Conservation (phyloP, 2,888 invertebrate genomes). For the Ashinkailepas kermadecensis region DNA sequence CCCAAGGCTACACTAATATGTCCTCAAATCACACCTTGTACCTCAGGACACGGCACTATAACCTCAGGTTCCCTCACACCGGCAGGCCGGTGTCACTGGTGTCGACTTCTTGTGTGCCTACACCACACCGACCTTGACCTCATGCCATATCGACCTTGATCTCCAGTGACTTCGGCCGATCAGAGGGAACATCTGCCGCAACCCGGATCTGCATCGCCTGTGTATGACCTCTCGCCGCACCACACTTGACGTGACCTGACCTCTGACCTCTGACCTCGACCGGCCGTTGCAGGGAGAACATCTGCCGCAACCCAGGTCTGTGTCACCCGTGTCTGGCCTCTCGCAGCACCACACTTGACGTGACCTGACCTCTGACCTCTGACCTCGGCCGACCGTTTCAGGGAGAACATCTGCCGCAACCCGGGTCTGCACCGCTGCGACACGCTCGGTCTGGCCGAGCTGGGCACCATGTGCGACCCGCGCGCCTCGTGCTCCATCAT, state of each 20-base stretch:
- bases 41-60: too few relatives aligned
- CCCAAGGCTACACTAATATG: too few relatives aligned
- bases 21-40: too few relatives aligned
- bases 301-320: slow-evolving; percentile 55
- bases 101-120: too few relatives aligned
- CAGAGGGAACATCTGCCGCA: slow-evolving; percentile 64
- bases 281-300: slow-evolving; percentile 52
- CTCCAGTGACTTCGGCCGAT: too few relatives aligned
- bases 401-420: slow-evolving; percentile 62
- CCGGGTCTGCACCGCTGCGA: slow-evolving; percentile 52
- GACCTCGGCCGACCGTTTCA: slow-evolving; percentile 38
- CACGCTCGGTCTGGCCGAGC: slow-evolving; percentile 66
- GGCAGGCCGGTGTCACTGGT: too few relatives aligned
- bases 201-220: slow-evolving; percentile 43
- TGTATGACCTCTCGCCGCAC: too few relatives aligned
- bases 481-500: slow-evolving; percentile 74
- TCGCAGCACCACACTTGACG: not conserved
- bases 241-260: not conserved
- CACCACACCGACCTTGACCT: too few relatives aligned
- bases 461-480: slow-evolving; percentile 68
- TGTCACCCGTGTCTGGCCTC: too few relatives aligned
- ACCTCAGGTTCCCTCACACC: too few relatives aligned
- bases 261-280: not conserved
- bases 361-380: not conserved
- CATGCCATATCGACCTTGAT: not conserved